These are phyloP conservation scores for Diadumene lineata DNA, from an alignment of 92 coral and sea anemone species.

Conservation along the genomic window DNA sequence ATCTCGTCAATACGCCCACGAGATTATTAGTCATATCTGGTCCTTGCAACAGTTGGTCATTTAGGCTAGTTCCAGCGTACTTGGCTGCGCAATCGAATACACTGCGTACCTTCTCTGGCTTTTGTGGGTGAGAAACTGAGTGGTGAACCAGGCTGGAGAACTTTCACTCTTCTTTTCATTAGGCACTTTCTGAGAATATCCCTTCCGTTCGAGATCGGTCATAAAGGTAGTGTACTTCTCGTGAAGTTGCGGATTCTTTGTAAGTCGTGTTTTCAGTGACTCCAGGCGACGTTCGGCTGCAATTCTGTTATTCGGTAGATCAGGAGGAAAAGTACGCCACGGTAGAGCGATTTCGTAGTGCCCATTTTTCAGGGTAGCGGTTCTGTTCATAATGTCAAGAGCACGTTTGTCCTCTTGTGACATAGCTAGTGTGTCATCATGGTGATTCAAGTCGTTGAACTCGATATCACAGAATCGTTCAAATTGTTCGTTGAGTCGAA, in stretches of 20 bases:
- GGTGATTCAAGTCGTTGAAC: too few species aligned
- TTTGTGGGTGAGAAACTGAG: too few species aligned
- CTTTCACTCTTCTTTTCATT: constrained; percentile 10
- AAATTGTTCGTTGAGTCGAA: constrained; percentile 39
- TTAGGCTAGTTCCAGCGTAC: too few species aligned
- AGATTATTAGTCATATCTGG: too few species aligned
- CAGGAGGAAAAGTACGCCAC: constrained; percentile 64
- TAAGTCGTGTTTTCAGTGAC: constrained; percentile 43
- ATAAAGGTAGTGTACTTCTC: constrained; percentile 24
- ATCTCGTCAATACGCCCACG: too few species aligned
- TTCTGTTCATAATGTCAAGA: constrained; percentile 47
- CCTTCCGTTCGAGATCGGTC: constrained; percentile 23
- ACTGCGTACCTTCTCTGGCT: too few species aligned
- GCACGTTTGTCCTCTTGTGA: constrained; percentile 57
- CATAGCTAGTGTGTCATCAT: constrained; percentile 27
- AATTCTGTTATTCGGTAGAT: constrained; percentile 55
- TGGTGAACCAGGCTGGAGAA: constrained; percentile 39
- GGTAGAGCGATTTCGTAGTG: constrained; percentile 70
- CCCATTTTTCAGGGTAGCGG: constrained; percentile 44
- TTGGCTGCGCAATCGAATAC: too few species aligned
- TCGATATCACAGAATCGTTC: too few species aligned
- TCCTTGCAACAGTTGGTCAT: too few species aligned
- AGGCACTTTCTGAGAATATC: constrained; percentile 27
- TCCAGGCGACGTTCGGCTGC: constrained; percentile 49
- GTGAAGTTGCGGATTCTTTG: constrained; percentile 31